Evolutionary conservation across 2,888 invertebrate species (phyloP), one percentile per base, ranked within the genome.

Genomic region (Melanotus villosus): DNA sequence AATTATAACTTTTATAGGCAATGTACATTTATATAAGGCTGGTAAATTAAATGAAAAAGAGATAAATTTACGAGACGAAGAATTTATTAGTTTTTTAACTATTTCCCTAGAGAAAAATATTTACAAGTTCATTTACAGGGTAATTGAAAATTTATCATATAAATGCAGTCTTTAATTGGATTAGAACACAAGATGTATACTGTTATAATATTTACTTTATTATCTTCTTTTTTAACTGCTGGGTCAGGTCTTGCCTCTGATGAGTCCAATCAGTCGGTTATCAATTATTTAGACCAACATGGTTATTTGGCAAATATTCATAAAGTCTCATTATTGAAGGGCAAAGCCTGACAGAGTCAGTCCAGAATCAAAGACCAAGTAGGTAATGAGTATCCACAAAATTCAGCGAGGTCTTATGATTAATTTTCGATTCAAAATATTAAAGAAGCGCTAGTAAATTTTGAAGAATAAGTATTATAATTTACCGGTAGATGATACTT

Each of bases 141-240:
- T n/a, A n/a, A n/a, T n/a, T n/a, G n/a, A n/a, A n/a, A n/a, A n/a
- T 50, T 50, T 23, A 26, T 50, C 50, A 50, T 14, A 26, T 50
- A 50, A 50, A 50, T 50, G 23, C 10, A 50, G 21, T 26, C 23
- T 50, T 23, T 23, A 50, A 50, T 26, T 26, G 50, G 50, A 14
- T 50, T 50, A 26, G 50, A 50, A 50, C 10, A 50, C 23, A 50
- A 50, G 50, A 50, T 50, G 47, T 41, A 41, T 41, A 41, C 41
- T 41, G 16, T 41, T 41, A 41, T 12, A 41, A 41, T 41, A 41
- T 43, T 43, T 19, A 43, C 50, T 50, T 50, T 19, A 30, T 50
- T 50, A 26, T 50, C 50, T 19, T 26, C 50, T 45, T 45, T 45
- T 45, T 45, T 19, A 45, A 21, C 10, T 38, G 14, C n/a, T 38